Percentiles rank a stretch among this genome's conserved stretches.
phyloP scores from a whole-genome alignment of 2,797 vertebrate genomes.

The Kryptolebias ocellatus region DNA sequence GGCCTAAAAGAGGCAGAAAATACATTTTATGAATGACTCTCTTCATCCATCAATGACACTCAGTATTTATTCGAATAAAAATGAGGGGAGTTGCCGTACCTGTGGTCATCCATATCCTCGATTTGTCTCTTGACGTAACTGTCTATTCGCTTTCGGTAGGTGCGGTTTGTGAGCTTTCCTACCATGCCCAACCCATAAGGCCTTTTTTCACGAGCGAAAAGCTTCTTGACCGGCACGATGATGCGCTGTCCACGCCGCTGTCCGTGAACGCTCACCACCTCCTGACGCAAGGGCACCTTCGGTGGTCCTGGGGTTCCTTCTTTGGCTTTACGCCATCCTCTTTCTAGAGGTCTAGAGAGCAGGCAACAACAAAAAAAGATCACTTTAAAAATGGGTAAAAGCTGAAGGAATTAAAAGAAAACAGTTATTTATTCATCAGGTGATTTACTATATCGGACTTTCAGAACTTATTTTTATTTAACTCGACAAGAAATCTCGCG shows the following conservation, averaged over 20 bases:
- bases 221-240: conserved; percentile 91
- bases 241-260: conserved; percentile 95
- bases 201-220: conserved; percentile 95
- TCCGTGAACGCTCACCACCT: conserved; percentile 91
- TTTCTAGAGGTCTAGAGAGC: conserved; percentile 86
- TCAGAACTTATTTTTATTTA: background rate
- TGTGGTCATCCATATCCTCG: conserved; percentile 97
- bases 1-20: conserved; percentile 81
- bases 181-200: conserved; percentile 98
- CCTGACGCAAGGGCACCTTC: conserved; percentile 94
- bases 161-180: conserved; percentile 95
- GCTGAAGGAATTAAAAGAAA: background rate
- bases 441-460: background rate
- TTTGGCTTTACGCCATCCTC: conserved; percentile 93
- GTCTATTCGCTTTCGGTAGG: conserved; percentile 97
- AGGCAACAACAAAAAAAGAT: background rate
- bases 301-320: conserved; percentile 88
- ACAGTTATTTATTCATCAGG: background rate
- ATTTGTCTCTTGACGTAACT: conserved; percentile 97
- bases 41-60: conserved; percentile 18
- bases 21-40: background rate
- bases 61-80: background rate
- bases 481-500: too few relatives aligned
- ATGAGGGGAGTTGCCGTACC: conserved; percentile 71
- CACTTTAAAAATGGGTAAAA: background rate